phyloP scores from a whole-genome alignment of 2,113 vertebrate species.

The Galbula dea region DNA sequence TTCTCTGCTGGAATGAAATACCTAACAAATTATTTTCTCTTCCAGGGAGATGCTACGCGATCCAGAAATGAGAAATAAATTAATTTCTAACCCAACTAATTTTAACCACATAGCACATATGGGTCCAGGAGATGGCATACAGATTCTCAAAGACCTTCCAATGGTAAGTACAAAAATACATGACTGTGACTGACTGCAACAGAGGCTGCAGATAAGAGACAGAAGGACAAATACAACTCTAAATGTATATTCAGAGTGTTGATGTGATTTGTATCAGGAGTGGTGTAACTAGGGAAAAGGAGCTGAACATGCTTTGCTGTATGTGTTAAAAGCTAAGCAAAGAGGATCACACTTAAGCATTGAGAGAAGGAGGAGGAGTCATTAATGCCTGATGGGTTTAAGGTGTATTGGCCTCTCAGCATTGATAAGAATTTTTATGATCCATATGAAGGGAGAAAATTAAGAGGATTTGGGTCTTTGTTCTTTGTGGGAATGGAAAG shows the following conservation, averaged over 20 bases:
- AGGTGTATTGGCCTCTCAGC: neutral
- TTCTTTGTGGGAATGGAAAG: neutral
- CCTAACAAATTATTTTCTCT: constrained; percentile 65
- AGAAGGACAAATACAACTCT: neutral
- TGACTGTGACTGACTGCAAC: neutral
- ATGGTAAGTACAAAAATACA: constrained; percentile 81
- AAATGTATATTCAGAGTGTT: neutral
- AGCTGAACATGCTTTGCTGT: neutral
- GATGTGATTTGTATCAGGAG: neutral
- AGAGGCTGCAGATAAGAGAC: neutral
- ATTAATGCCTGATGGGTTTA: neutral
- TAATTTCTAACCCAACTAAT: constrained; percentile 99
- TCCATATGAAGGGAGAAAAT: neutral
- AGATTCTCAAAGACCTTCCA: constrained; percentile 97
- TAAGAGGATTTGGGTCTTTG: neutral
- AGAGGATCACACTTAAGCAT: neutral
- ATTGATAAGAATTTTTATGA: neutral
- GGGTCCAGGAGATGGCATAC: constrained; percentile 98
- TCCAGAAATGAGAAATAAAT: constrained; percentile 98
- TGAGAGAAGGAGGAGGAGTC: neutral
- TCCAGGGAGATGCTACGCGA: constrained; percentile 97
- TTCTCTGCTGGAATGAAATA: neutral
- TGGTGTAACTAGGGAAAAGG: neutral
- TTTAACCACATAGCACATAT: constrained; percentile 99
- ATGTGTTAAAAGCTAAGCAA: neutral